These are phyloP conservation scores for Rissa tridactyla DNA, from an alignment of 2,113 vertebrate genomes.

Conservation along the genomic window DNA sequence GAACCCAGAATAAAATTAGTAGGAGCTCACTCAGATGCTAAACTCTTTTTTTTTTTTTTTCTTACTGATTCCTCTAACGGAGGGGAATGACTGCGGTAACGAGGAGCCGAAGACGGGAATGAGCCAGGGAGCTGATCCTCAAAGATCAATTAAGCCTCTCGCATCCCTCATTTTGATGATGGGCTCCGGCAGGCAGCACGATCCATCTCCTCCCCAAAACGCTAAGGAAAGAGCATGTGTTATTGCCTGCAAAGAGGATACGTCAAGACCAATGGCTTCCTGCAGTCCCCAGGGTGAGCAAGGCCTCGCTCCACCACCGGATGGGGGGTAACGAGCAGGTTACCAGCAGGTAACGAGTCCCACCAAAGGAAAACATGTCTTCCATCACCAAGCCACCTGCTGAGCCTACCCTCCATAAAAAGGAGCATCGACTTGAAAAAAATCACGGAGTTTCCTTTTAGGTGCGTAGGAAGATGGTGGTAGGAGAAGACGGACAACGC, in stretches of 20 bases:
- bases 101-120: background rate
- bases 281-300: background rate
- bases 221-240: background rate
- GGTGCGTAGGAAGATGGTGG: background rate
- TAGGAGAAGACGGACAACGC: fast-evolving
- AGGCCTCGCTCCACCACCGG: background rate
- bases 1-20: background rate
- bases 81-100: background rate
- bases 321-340: background rate
- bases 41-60: background rate
- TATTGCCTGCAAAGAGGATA: background rate
- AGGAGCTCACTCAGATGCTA: background rate
- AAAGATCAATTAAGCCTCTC: background rate
- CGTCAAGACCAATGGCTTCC: background rate
- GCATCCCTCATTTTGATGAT: background rate
- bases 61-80: background rate
- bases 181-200: background rate
- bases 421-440: background rate
- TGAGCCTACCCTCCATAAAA: background rate
- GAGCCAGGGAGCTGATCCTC: background rate
- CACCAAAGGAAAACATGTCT: background rate
- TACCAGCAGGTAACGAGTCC: background rate
- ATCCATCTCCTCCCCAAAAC: constrained; percentile 5
- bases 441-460: background rate
- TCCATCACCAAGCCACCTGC: background rate